phyloP scores from a whole-genome alignment of 1,140 invertebrate genomes.

The Polypedilum vanderplanki region DNA sequence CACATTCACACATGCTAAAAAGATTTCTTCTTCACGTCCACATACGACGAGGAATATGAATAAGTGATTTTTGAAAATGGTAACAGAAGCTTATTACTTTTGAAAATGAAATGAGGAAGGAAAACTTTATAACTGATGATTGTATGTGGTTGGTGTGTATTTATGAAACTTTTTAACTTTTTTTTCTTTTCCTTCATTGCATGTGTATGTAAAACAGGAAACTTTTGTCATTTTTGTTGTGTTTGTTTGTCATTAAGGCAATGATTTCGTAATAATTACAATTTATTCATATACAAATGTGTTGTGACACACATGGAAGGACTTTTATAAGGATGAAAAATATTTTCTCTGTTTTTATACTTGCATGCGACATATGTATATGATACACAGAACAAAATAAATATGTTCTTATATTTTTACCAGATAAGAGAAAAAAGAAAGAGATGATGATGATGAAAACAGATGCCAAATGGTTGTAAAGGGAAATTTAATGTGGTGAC shows the following conservation, averaged over 20 bases:
- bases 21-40: too few relatives aligned
- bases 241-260: constrained; percentile 5
- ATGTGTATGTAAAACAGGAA: background rate
- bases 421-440: background rate
- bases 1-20: too few relatives aligned
- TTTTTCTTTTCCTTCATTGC: background rate
- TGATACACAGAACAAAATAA: background rate
- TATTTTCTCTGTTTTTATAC: background rate
- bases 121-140: too few relatives aligned
- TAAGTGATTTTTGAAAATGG: too few relatives aligned
- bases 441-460: background rate
- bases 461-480: background rate
- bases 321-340: background rate
- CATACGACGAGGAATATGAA: too few relatives aligned
- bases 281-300: background rate
- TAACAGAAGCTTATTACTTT: too few relatives aligned
- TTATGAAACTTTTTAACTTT: too few relatives aligned
- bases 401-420: too few relatives aligned
- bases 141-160: too few relatives aligned
- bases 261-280: constrained; percentile 7
- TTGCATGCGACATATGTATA: background rate
- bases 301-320: background rate
- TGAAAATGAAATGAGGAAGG: too few relatives aligned
- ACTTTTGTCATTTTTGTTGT: background rate
- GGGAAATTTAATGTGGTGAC: background rate